Percentiles rank a stretch among this genome's conserved stretches.
phyloP scores from a whole-genome alignment of 1,140 invertebrate species.

The Drosophila leontia region DNA sequence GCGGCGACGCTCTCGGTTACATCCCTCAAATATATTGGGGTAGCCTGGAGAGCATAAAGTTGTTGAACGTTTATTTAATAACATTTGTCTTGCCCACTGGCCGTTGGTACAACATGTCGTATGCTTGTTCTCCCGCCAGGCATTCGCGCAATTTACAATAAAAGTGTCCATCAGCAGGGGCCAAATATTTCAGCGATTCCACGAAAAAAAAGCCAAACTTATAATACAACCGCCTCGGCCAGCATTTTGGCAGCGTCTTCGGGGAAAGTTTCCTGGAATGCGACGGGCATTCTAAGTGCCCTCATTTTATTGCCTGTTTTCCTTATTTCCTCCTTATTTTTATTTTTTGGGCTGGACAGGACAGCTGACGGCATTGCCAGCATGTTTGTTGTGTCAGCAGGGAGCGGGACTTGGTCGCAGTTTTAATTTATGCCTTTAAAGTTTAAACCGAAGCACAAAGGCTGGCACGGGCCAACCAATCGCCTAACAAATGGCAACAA shows the following conservation, averaged over 20 bases:
- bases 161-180: slow-evolving; percentile 45
- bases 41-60: slow-evolving; percentile 25
- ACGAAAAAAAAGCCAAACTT: slow-evolving; percentile 28
- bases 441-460: slow-evolving; percentile 57
- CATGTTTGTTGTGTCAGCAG: slow-evolving; percentile 64
- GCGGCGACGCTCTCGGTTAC: background rate
- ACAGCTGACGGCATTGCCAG: slow-evolving; percentile 58
- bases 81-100: slow-evolving; percentile 34
- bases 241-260: slow-evolving; percentile 50
- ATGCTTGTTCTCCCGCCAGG: slow-evolving; percentile 16
- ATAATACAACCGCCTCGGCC: slow-evolving; percentile 29
- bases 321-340: slow-evolving; percentile 16
- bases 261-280: slow-evolving; percentile 57
- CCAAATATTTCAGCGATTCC: slow-evolving; percentile 53
- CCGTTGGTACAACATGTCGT: slow-evolving; percentile 25
- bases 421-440: slow-evolving; percentile 78
- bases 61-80: slow-evolving; percentile 56
- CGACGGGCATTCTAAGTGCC: slow-evolving; percentile 68
- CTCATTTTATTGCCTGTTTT: slow-evolving; percentile 53
- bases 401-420: background rate
- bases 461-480: slow-evolving; percentile 60
- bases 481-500: slow-evolving; percentile 81
- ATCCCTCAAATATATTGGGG: slow-evolving; percentile 20
- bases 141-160: slow-evolving; percentile 51
- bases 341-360: slow-evolving; percentile 27